A percentile compares a stretch with the other conserved stretches of the same genome.
phyloP scores from a whole-genome alignment of 2,888 invertebrate species.

The Polyommatus icarus region DNA sequence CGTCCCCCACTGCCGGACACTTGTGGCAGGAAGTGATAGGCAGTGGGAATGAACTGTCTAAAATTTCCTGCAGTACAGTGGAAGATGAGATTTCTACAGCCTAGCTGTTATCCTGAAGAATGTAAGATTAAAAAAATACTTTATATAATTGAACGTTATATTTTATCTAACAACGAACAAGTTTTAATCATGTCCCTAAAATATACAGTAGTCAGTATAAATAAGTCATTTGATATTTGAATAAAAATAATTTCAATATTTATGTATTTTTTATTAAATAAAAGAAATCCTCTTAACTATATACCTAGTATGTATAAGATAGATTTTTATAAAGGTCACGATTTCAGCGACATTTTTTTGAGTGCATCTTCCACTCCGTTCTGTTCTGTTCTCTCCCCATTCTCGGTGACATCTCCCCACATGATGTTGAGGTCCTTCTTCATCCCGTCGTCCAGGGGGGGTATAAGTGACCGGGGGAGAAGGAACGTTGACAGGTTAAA shows the following conservation, averaged over 20 bases:
- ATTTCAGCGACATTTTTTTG: conserved; percentile 31
- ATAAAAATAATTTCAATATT: not conserved
- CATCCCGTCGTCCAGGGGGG: conserved; percentile 92
- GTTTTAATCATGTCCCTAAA: not conserved
- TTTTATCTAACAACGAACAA: not conserved
- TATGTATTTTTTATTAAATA: not conserved
- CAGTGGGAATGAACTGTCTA: too few species aligned
- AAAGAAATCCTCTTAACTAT: not conserved
- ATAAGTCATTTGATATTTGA: not conserved
- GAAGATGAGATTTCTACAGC: too few species aligned
- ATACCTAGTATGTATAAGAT: too few species aligned
- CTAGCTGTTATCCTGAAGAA: too few species aligned
- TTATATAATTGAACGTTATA: not conserved
- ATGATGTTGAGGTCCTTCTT: conserved; percentile 84
- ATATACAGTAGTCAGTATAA: not conserved
- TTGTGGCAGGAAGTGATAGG: too few species aligned
- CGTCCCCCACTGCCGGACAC: too few species aligned
- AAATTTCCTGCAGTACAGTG: too few species aligned
- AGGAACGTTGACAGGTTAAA: conserved; percentile 98
- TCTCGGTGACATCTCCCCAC: conserved; percentile 68
- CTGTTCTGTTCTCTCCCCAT: conserved; percentile 38
- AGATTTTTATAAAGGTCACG: not conserved
- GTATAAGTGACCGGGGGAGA: conserved; percentile 94
- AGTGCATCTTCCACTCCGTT: conserved; percentile 33
- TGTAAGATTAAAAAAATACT: too few species aligned